Evolutionary conservation across 2,888 invertebrate species (phyloP).

Genomic region (Eristalis pertinax): DNA sequence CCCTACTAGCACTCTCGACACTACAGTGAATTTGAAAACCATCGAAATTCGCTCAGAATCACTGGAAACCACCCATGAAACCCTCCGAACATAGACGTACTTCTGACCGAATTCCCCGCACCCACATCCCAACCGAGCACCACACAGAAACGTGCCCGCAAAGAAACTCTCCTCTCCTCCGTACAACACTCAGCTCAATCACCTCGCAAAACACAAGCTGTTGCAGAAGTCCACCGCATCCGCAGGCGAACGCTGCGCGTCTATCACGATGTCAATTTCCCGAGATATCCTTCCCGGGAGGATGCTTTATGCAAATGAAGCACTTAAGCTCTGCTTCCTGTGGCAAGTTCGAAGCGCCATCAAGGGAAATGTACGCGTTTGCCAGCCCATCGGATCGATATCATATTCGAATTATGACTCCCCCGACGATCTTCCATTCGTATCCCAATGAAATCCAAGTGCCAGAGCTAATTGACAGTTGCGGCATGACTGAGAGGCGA

Average conservation of each 20-base stretch:
- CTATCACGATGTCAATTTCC: not conserved
- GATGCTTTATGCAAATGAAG: not conserved
- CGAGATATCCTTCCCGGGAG: not conserved
- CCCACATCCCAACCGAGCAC: not conserved
- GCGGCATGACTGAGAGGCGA: not conserved
- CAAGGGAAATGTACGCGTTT: not conserved
- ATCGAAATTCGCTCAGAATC: no score
- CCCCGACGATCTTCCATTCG: not conserved
- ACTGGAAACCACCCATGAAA: no score
- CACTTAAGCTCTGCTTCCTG: not conserved
- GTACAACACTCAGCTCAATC: not conserved
- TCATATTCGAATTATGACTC: conserved; percentile 1
- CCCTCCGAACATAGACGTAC: not conserved
- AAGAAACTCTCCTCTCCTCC: not conserved
- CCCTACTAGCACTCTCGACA: no score
- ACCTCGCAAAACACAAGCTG: not conserved
- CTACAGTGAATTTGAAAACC: no score
- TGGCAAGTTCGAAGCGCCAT: not conserved
- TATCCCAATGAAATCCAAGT: not conserved
- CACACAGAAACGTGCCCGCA: not conserved
- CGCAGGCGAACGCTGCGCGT: not conserved
- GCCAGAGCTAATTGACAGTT: not conserved
- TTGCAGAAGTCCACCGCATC: not conserved
- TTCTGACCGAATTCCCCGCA: not conserved
- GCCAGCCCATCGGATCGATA: conserved; percentile 1